Evolutionary conservation across 2,113 vertebrate genomes (phyloP).

Genomic region (Amphiprion percula): DNA sequence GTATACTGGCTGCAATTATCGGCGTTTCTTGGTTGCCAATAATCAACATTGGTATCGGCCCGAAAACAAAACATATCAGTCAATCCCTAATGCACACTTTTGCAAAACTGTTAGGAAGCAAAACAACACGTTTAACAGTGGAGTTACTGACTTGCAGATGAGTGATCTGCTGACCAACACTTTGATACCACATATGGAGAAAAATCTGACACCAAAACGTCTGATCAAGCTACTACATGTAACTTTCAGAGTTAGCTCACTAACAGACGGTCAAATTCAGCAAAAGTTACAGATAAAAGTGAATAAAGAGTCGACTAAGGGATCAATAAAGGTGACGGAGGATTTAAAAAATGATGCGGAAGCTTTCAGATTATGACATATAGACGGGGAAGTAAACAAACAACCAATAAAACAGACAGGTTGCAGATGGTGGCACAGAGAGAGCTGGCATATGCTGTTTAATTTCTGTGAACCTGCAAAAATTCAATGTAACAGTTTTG

Average conservation of each 20-base stretch:
- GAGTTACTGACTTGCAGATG: too few species aligned
- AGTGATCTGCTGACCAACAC: too few species aligned
- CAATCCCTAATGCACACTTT: too few species aligned
- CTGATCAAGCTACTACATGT: neutral
- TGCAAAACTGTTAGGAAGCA: neutral
- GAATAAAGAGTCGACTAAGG: neutral
- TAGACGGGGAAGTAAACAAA: slow-evolving; percentile 21
- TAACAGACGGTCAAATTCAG: neutral
- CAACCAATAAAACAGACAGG: slow-evolving; percentile 30
- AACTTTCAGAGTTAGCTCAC: neutral
- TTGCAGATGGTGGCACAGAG: slow-evolving; percentile 46
- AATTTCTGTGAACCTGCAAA: slow-evolving; percentile 31
- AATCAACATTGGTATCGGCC: too few species aligned
- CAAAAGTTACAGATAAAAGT: too few species aligned
- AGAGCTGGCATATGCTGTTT: slow-evolving; percentile 16
- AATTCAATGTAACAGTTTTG: slow-evolving; percentile 1
- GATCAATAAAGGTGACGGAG: neutral
- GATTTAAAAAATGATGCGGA: neutral
- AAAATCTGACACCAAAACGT: too few species aligned
- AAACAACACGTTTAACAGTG: neutral
- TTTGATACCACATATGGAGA: too few species aligned
- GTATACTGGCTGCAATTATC: too few species aligned
- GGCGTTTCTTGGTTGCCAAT: too few species aligned
- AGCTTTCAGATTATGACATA: neutral
- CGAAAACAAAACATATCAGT: too few species aligned